Base-by-base conservation (phyloP, 2,888 invertebrate genomes). In the Aplocera efformata region DNA sequence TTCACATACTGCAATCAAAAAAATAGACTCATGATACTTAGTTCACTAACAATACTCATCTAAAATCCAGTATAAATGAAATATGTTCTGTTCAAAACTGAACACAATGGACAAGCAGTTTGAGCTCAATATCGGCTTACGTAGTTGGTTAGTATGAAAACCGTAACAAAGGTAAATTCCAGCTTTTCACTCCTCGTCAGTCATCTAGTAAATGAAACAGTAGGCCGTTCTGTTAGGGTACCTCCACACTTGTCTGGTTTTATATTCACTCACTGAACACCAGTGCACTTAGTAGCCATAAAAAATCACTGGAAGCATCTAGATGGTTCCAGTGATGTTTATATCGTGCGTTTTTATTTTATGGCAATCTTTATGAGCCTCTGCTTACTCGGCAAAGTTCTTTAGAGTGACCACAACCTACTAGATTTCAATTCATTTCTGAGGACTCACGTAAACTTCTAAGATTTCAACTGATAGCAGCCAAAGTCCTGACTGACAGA, bases 181-280 rank as follows among this genome's bases (percentile, higher is more conserved):
- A 63, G 72, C 66, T 67, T 72, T 74, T 66, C 65, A 64, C 63
- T 59, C 71, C 65, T 67, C 67, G 53, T 63, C 74, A 69, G 71
- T 73, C 81, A 80, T 81, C 76, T 71, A 71, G 73, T 82, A 82
- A n/a, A 85, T 84, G 82, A 73, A 74, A 70, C 74, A 63, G 68
- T 65, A 42, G 62, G 58, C 63, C 59, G 59, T 51, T 36, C 72
- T 63, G 71, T 68, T 61, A 46, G 51, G 54, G 54, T 47, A 45
- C 44, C 60, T 60, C 52, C 56, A 58, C 53, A 61, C 59, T 53
- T 55, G 58, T 50, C 62, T 63, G 48, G 72, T 73, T 72, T 68
- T 70, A 63, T 72, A 68, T 74, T 68, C 67, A 66, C 62, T 70
- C 66, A 52, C 64, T 69, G 71, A 69, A 64, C 65, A 67, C 69